phyloP scores from a whole-genome alignment of 2,888 invertebrate genomes.

The Steromphala cineraria region DNA sequence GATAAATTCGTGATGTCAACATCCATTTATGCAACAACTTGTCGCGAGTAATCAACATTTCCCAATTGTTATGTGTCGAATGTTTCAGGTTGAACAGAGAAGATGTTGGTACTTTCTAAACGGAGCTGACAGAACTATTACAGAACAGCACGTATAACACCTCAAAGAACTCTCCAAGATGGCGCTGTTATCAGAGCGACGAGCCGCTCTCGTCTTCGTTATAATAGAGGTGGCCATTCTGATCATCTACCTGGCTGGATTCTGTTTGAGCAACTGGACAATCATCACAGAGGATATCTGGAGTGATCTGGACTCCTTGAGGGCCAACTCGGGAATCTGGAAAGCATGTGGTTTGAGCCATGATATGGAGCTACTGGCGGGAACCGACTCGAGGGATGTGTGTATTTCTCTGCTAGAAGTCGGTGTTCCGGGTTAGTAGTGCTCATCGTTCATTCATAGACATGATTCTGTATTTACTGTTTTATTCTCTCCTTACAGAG shows the following conservation, averaged over 20 bases:
- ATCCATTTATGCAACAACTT: too few species aligned
- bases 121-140: too few species aligned
- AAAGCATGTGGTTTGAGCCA: neutral
- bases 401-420: constrained; percentile 1
- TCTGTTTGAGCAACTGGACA: neutral
- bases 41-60: too few species aligned
- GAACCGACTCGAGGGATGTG: neutral
- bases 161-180: neutral
- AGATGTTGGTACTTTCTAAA: too few species aligned
- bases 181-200: neutral
- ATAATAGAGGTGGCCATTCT: constrained; percentile 4
- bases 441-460: too few species aligned
- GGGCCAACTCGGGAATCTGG: neutral
- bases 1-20: too few species aligned
- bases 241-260: neutral
- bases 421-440: neutral
- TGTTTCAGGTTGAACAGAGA: too few species aligned
- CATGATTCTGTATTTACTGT: too few species aligned
- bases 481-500: too few species aligned
- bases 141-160: too few species aligned
- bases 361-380: neutral
- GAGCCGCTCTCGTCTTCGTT: neutral
- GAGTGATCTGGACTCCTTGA: neutral
- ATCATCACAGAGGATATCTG: neutral
- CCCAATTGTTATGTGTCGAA: too few species aligned